Base-by-base conservation (phyloP, 2,797 vertebrate genomes). In the Ctenochaetus hawaiiensis region DNA sequence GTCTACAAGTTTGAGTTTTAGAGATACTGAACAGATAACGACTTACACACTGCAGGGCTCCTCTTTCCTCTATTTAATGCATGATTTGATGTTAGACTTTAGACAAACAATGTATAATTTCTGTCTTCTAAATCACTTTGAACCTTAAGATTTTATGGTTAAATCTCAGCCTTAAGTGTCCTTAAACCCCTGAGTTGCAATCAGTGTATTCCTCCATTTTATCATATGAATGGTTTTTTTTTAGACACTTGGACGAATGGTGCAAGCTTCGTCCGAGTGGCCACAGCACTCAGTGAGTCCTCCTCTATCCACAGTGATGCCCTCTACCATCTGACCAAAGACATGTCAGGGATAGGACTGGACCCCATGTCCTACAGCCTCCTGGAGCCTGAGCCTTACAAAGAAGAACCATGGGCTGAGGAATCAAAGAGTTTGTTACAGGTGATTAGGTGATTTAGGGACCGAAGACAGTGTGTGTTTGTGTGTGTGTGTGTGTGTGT, bases 221-320 rank as follows among this genome's bases (percentile, higher is more conserved):
- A 1, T 2, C 44, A 64, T 49, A 60, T 30, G 30, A 80, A 26
- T 85, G 23, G 82, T 60, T 90, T n/a, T 85, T 60, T 90, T 82
- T 8, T 77, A 94, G 90, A 89, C 2, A 57, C 66, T 4, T 80
- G 87, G 78, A 30, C 41, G 43, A 83, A 70, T 8, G 72, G 84
- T 4, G 51, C 66, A 0, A 57, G 72, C 39, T 75, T 87, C 58
- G 75, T 81, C 52, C 83, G 71, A 51, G 89, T 86, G 57, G 47
- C 86, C 80, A 95, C 92, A n/a, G 88, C 92, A 4, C 71, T 92
- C 79, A 94, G 93, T 14, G 89, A 89, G 54, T 94, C 90, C 1
- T 95, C 90, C 20, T 94, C 95, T 44, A 92, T 91, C 51, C 90
- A 93, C 68, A 96, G 92, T 56, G 95, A 95, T 16, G 89, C 91